These are phyloP conservation scores for Dysdera silvatica DNA, from an alignment of 1,140 invertebrate species.

Conservation along the genomic window DNA sequence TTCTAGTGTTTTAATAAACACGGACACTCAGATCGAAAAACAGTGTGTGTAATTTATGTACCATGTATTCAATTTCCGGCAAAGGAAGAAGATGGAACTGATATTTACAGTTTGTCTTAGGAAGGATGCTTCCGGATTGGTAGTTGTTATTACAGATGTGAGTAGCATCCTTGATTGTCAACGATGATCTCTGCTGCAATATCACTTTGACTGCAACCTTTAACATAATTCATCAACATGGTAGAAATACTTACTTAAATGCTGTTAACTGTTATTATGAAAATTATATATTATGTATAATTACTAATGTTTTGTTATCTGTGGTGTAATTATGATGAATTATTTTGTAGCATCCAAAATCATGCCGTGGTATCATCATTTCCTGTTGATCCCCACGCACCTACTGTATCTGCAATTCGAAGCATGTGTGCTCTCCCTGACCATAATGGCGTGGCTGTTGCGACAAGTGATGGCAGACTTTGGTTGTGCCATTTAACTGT, in stretches of 20 bases:
- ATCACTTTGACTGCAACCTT: not conserved
- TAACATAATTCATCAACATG: too few relatives aligned
- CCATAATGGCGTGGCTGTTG: constrained; percentile 61
- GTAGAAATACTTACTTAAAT: not conserved
- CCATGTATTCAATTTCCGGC: too few relatives aligned
- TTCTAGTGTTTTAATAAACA: too few relatives aligned
- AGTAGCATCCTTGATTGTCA: too few relatives aligned
- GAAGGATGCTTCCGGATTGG: too few relatives aligned
- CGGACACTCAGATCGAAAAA: too few relatives aligned
- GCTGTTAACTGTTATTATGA: not conserved
- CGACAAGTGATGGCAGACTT: constrained; percentile 61
- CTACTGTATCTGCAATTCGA: constrained; percentile 50
- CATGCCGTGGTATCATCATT: constrained; percentile 39
- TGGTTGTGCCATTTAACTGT: constrained; percentile 64
- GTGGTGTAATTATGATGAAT: not conserved
- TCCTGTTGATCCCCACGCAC: constrained; percentile 49
- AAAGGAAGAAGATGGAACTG: too few relatives aligned
- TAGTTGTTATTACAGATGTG: too few relatives aligned
- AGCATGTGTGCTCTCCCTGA: constrained; percentile 56
- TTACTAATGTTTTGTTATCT: too few relatives aligned
- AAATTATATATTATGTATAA: too few relatives aligned
- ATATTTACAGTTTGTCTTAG: too few relatives aligned
- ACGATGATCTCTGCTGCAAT: not conserved
- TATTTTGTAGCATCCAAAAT: constrained; percentile 22
- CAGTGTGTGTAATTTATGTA: too few relatives aligned